A percentile compares a stretch with the other conserved stretches of the same genome.
Evolutionary conservation across 2,113 vertebrate genomes (phyloP).

Genomic region (Chaetodon trifascialis): DNA sequence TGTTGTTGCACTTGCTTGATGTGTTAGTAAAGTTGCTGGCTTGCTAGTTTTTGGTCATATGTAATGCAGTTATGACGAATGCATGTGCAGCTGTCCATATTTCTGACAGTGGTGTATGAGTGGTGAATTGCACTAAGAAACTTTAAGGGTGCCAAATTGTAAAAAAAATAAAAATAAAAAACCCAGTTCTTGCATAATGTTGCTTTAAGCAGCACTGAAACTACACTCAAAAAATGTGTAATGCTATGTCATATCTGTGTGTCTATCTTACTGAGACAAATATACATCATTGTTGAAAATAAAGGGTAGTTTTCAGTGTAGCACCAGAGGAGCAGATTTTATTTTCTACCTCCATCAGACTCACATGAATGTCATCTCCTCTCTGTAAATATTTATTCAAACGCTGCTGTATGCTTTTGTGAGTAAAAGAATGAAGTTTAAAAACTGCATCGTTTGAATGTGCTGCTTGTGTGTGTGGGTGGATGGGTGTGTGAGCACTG

Average conservation of each 20-base stretch:
- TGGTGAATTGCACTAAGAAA: too few relatives aligned
- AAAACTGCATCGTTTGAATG: background rate
- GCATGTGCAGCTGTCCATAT: too few relatives aligned
- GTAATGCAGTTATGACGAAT: too few relatives aligned
- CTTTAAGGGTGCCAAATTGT: too few relatives aligned
- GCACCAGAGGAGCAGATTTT: background rate
- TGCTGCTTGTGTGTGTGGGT: background rate
- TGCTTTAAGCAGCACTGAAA: conserved; percentile 33
- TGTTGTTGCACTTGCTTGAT: too few relatives aligned
- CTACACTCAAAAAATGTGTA: background rate
- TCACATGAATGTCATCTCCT: conserved; percentile 59
- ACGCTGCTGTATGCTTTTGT: conserved; percentile 27
- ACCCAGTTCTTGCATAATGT: too few relatives aligned
- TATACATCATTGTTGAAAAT: conserved; percentile 5
- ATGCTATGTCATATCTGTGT: background rate
- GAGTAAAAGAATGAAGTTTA: conserved; percentile 44
- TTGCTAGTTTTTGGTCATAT: too few relatives aligned
- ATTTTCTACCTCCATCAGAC: conserved; percentile 64
- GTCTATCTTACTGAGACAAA: background rate
- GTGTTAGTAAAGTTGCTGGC: too few relatives aligned
- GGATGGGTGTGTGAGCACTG: background rate
- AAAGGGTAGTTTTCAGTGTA: conserved; percentile 7
- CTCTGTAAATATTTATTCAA: conserved; percentile 59
- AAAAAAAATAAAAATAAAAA: too few relatives aligned
- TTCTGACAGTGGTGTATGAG: too few relatives aligned